Base-by-base conservation (phyloP, 2,113 vertebrate genomes). In the Myiozetetes cayanensis region DNA sequence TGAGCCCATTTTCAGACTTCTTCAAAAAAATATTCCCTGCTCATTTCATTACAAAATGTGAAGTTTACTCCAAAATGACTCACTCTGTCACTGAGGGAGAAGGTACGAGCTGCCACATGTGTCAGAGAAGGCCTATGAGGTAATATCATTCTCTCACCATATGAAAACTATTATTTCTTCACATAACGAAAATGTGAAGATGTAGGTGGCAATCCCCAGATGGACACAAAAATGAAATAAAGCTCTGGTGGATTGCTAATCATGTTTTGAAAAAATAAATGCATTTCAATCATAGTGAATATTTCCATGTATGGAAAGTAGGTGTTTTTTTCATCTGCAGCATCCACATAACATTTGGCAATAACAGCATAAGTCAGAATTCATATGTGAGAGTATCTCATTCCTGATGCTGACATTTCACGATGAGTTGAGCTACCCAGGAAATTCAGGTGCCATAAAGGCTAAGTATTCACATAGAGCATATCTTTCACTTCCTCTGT, bases 11-110 rank as follows among this genome's bases (percentile, higher is more conserved):
- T 87, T 85, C 53, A 94, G 58, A 28, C 20, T 79, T 35, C 72
- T 94, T 88, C 1, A 55, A 70, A 74, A 83, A 88, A 56, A 21
- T 35, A 76, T 79, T 89, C 81, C 66, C 74, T 89, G 66, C 37
- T 94, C 53, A 76, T 89, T 91, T 77, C 49, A 49, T 77, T 75
- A 87, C 62, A 76, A 95, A 87, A 31, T 10, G 10, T n/a, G 66
- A 95, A 94, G 61, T 81, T 94, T 87, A 91, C 86, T 89, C 83
- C 76, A 87, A 76, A 92, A 85, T 94, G 47, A 96, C 68, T 94
- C 96, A 90, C 53, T 24, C 66, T 61, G 85, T 93, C 85, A 88
- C 89, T 6, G 18, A 94, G 93, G 91, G 93, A 96, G 53, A 93
- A 93, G 84, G 93, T 96, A 91, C 1, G 7, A 91, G 89, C 80